Conservation (phyloP, 2,888 invertebrate genomes). For the Plusia festucae region DNA sequence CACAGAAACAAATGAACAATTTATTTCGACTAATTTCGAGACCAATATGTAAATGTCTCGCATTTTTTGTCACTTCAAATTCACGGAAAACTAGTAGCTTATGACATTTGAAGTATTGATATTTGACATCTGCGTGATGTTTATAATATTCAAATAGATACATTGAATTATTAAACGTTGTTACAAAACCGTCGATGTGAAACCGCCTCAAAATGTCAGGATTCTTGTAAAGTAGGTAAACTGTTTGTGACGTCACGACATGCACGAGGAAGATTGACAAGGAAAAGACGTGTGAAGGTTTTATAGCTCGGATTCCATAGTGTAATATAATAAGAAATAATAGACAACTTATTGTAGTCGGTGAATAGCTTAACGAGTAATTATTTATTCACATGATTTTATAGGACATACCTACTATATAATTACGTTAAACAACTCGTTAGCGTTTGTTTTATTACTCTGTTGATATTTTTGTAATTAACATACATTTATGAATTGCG, state of each 20-base stretch:
- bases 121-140: constrained; percentile 32
- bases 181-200: constrained; percentile 49
- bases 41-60: constrained; percentile 23
- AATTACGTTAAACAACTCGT: constrained; percentile 32
- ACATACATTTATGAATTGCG: constrained; percentile 14
- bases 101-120: constrained; percentile 42
- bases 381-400: constrained; percentile 45
- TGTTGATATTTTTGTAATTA: constrained; percentile 39
- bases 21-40: constrained; percentile 16
- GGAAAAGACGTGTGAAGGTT: constrained; percentile 46
- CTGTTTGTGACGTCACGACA: constrained; percentile 21
- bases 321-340: constrained; percentile 16
- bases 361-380: constrained; percentile 17
- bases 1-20: constrained; percentile 19
- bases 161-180: constrained; percentile 49
- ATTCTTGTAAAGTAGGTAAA: constrained; percentile 48
- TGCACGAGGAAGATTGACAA: constrained; percentile 36
- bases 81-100: constrained; percentile 41
- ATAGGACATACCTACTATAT: constrained; percentile 16
- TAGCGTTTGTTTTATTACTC: constrained; percentile 28
- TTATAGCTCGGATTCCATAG: constrained; percentile 27
- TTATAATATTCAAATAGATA: constrained; percentile 48
- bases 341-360: constrained; percentile 15
- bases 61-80: constrained; percentile 38
- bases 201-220: constrained; percentile 52